Percentiles rank a stretch among this genome's conserved stretches.
These are phyloP conservation scores for Drosophila suzukii DNA, from an alignment of 1,140 invertebrate genomes.

Conservation along the genomic window DNA sequence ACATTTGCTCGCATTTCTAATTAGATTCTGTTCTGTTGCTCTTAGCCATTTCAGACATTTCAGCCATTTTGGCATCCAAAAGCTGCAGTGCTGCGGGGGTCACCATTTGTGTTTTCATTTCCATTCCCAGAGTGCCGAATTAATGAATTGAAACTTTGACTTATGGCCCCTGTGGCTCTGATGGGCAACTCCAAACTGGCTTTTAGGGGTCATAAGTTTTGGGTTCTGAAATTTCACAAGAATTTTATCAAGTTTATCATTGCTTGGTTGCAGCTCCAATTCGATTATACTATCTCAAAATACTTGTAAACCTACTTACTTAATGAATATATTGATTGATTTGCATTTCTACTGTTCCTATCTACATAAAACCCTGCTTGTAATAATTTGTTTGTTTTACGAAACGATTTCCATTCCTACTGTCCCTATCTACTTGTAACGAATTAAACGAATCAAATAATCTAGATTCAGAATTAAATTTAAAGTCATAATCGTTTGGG, in stretches of 20 bases:
- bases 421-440: not conserved
- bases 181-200: not conserved
- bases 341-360: too few species aligned
- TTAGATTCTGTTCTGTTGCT: constrained; percentile 23
- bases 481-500: constrained; percentile 6
- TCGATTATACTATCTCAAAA: not conserved
- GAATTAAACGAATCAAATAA: not conserved
- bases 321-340: too few species aligned
- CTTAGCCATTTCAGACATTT: not conserved
- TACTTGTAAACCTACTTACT: too few species aligned
- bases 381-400: too few species aligned
- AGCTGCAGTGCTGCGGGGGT: constrained; percentile 1
- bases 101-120: constrained; percentile 12
- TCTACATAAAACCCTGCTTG: too few species aligned
- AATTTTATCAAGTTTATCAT: not conserved
- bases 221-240: not conserved
- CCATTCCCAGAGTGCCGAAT: constrained; percentile 12
- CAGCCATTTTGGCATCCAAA: not conserved
- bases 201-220: not conserved
- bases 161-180: not conserved
- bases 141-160: constrained; percentile 34
- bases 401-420: not conserved
- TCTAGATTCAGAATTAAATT: too few species aligned
- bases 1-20: constrained; percentile 63
- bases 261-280: not conserved